Base-by-base conservation (phyloP, 2,888 invertebrate species). In the Sisyra nigra region DNA sequence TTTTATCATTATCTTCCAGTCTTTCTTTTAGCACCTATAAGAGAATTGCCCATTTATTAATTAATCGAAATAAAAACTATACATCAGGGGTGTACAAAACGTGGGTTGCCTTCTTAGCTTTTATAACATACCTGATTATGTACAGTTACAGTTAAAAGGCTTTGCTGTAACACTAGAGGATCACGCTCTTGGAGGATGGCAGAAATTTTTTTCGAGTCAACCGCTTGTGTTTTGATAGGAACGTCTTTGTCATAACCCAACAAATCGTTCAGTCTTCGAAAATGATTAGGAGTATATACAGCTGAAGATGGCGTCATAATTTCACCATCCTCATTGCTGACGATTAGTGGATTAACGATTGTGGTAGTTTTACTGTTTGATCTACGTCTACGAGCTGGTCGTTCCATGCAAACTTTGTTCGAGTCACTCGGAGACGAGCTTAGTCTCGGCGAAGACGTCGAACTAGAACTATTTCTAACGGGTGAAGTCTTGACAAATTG, bases 151-250 rank as follows among this genome's bases (percentile, higher is more conserved):
- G 77, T 80, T 51, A 88, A 74, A 50, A 88, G 69, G 66, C 87
- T 87, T 53, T 85, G 76, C 63, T 85, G 85, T 57, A 88, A 71
- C 66, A 86, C 83, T 52, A 86, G 66, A 45, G 83, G 79, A 66
- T 83, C 82, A 53, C 76, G 75, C 69, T 88, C 87, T 54, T 74
- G 71, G 55, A 88, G 72, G 66, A 88, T 87, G 65, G 86, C 86
- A 55, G 80, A 72, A 60, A 87, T 76, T 65, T 85, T 85, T 55
- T 69, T 74, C 45, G 77, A 71, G 65, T 84, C 80, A 10, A 79
- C 76, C 45, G 74, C 67, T 51, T 72, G 66, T 48, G 79, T 74
- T 57, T 74, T 73, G 47, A 74, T 71, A 48, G 75, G 24, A 37
- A 15, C 19, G 19, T 38, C 37, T 15, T 14, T 66, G 18, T 73